Percentiles rank a stretch among this genome's conserved stretches.
Conservation (phyloP, 2,113 vertebrate genomes). For the Grammomys dolichurus region DNA sequence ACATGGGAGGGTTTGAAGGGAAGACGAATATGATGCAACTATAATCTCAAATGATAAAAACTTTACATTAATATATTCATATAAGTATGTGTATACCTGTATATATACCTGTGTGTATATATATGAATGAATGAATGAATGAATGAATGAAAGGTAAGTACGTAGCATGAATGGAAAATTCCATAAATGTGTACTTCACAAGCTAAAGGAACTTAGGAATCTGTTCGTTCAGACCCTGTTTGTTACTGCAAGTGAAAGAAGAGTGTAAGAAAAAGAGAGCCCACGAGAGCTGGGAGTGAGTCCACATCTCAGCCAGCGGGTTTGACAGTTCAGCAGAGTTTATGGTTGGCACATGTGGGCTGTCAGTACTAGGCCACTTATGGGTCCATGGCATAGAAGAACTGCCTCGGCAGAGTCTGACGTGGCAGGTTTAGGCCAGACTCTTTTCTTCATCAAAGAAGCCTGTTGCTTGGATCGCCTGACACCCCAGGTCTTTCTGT, state of each 20-base stretch:
- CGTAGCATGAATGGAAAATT: background rate
- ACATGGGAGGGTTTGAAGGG: background rate
- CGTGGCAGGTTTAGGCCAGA: background rate
- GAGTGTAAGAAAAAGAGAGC: background rate
- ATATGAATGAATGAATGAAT: too few relatives aligned
- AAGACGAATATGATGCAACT: background rate
- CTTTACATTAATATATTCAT: background rate
- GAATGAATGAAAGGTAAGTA: background rate
- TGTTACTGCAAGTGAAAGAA: background rate
- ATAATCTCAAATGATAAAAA: background rate
- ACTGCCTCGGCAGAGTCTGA: background rate
- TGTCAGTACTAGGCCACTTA: background rate
- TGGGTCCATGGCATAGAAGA: background rate
- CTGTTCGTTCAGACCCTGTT: background rate
- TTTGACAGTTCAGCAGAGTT: background rate
- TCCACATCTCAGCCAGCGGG: background rate
- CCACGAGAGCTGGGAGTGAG: too few relatives aligned
- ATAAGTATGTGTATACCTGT: too few relatives aligned
- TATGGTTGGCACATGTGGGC: background rate
- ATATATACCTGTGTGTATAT: too few relatives aligned
- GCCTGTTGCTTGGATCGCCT: too few relatives aligned
- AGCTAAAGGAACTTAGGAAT: background rate
- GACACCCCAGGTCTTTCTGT: background rate
- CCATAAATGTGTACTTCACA: background rate
- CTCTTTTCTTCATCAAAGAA: background rate